Conservation (phyloP, 2,797 vertebrate species). For the Lacerta agilis region DNA sequence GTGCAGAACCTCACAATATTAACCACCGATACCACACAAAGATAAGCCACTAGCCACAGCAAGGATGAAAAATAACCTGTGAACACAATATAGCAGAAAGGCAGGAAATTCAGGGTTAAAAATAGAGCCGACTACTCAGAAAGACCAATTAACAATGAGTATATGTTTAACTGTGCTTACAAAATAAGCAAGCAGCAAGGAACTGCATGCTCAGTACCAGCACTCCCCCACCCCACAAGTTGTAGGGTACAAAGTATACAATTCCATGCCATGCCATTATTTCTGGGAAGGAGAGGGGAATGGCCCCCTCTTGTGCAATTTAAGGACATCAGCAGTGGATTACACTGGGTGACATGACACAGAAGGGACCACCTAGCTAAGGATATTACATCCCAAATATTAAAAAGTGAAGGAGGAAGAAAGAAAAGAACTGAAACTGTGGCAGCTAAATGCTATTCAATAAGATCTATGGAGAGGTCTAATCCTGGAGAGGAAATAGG, state of each 20-base stretch:
- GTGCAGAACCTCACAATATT: neutral
- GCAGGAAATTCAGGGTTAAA: conserved; percentile 52
- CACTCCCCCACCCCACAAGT: neutral
- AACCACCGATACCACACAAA: neutral
- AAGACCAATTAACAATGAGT: neutral
- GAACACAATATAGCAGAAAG: neutral
- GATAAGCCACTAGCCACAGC: conserved; percentile 19
- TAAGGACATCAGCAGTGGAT: neutral
- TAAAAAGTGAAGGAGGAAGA: neutral
- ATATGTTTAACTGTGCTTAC: neutral
- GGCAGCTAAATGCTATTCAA: neutral
- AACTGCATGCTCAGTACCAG: neutral
- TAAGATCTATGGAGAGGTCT: neutral
- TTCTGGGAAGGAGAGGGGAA: accelerated
- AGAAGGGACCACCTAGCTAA: neutral
- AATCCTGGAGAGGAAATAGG: neutral
- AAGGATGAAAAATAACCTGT: conserved; percentile 25
- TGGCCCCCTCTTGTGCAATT: neutral
- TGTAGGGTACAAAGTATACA: accelerated
- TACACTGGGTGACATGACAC: neutral
- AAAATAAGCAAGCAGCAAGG: conserved; percentile 14
- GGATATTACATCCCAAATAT: neutral
- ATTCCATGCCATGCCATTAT: neutral
- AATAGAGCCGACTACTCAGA: conserved; percentile 41
- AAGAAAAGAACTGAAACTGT: neutral